Evolutionary conservation across 2,888 invertebrate genomes (phyloP).

Genomic region (Luffia ferchaultella): DNA sequence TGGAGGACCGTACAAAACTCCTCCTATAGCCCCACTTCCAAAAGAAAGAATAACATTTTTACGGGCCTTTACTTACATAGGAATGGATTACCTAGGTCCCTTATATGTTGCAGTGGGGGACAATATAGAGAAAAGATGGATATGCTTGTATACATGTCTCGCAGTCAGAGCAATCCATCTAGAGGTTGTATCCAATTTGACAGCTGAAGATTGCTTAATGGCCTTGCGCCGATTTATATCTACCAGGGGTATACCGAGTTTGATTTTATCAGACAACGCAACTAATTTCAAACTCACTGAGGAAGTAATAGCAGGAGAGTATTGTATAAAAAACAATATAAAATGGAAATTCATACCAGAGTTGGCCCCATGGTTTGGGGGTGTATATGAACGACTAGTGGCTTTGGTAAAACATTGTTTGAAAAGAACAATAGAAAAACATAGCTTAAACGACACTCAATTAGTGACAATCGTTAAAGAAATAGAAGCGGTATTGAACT

Average conservation of each 20-base stretch:
- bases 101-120: background rate
- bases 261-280: constrained; percentile 16
- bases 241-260: constrained; percentile 8
- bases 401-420: constrained; percentile 11
- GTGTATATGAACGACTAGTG: constrained; percentile 14
- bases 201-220: constrained; percentile 17
- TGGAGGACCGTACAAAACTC: constrained; percentile 10
- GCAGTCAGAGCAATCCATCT: constrained; percentile 18
- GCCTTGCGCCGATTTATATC: constrained; percentile 7
- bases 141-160: constrained; percentile 15
- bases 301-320: constrained; percentile 9
- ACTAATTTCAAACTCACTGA: constrained; percentile 15
- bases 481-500: constrained; percentile 8
- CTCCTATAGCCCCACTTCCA: constrained; percentile 10
- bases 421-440: constrained; percentile 9
- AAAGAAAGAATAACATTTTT: constrained; percentile 15
- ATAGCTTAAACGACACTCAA: constrained; percentile 3
- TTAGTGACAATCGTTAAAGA: constrained; percentile 8
- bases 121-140: constrained; percentile 13
- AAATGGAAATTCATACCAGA: constrained; percentile 13
- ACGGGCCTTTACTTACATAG: constrained; percentile 14
- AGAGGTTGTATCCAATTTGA: constrained; percentile 17
- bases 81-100: constrained; percentile 16
- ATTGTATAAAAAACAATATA: constrained; percentile 5
- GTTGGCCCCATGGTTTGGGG: constrained; percentile 14